Base-by-base conservation (phyloP, 53 echinoderm and acorn worm species). In the Echinometra lucunter region DNA sequence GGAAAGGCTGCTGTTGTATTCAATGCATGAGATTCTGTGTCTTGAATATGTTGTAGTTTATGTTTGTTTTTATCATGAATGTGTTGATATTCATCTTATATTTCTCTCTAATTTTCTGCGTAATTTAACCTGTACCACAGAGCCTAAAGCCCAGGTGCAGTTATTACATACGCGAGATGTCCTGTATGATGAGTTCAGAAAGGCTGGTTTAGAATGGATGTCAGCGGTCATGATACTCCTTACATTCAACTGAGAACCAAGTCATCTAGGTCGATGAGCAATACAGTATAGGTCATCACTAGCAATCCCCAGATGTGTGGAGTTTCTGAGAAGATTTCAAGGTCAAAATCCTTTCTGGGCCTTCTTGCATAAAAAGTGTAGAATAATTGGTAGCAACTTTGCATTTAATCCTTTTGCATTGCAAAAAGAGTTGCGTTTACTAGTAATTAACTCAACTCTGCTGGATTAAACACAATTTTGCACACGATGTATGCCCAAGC, bases 131-230 rank as follows among this genome's bases (percentile, higher is more conserved):
- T 82, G 10, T 88, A 8, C 15, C 30, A 30, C 88, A 55, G 49
- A 88, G 30, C 49, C 88, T 16, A 17, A 88, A 28, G 88, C 57
- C 49, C 32, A 88, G 47, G 56, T 78, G 40, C 78, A 78, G 4
- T 42, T 78, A 42, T 42, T 78, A 19, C 4, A 78, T 42, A 78
- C 38, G 19, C 21, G 78, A 18, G 78, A 78, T 78, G 78, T 78
- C 28, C 78, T 78, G 17, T 78, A 78, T 18, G 78, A 78, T 21
- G 42, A 21, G 23, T 78, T 78, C 19, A 78, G 78, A 78, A 6
- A 78, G 21, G 78, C 78, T 78, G 78, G 78, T 40, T 21, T 78
- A 6, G 78, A 78, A 38, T 78, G 42, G 38, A 78, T 78, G 78
- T 78, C 42, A 21, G 78, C 78, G 0, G 42, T 78, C 78, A 78